phyloP scores from a whole-genome alignment of 2,888 invertebrate genomes.

The Arge pagana region DNA sequence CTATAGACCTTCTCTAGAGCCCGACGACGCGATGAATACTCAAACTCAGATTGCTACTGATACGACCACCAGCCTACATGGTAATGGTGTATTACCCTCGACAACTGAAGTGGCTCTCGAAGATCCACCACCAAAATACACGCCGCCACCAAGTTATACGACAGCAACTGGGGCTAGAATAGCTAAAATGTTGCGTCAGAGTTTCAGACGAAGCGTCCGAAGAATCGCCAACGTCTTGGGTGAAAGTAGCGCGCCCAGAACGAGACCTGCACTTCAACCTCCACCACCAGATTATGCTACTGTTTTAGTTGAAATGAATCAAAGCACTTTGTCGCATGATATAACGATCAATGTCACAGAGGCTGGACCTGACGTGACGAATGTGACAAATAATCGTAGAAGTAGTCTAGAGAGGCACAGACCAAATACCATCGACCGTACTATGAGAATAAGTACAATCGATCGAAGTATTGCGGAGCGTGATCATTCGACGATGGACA shows the following conservation, averaged over 20 bases:
- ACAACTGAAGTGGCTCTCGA: constrained; percentile 58
- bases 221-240: constrained; percentile 65
- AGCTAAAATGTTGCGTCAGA: constrained; percentile 75
- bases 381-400: constrained; percentile 20
- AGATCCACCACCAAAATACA: constrained; percentile 91
- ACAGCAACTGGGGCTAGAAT: constrained; percentile 87
- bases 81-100: constrained; percentile 47
- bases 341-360: constrained; percentile 38
- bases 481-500: constrained; percentile 45
- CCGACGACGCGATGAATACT: constrained; percentile 54
- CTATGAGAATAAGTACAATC: constrained; percentile 40
- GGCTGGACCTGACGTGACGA: constrained; percentile 36
- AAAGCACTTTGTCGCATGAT: constrained; percentile 41
- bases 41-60: constrained; percentile 43
- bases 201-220: constrained; percentile 78
- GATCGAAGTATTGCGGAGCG: constrained; percentile 39
- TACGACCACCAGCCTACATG: constrained; percentile 44
- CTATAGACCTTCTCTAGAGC: constrained; percentile 75
- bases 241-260: constrained; percentile 54
- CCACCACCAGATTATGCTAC: constrained; percentile 69
- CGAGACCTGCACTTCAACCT: constrained; percentile 54
- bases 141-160: constrained; percentile 90
- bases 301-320: constrained; percentile 67
- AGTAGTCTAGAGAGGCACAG: constrained; percentile 34
- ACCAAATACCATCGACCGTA: constrained; percentile 46